Evolutionary conservation across 2,888 invertebrate genomes (phyloP).

Genomic region (Hedychridium roseum): DNA sequence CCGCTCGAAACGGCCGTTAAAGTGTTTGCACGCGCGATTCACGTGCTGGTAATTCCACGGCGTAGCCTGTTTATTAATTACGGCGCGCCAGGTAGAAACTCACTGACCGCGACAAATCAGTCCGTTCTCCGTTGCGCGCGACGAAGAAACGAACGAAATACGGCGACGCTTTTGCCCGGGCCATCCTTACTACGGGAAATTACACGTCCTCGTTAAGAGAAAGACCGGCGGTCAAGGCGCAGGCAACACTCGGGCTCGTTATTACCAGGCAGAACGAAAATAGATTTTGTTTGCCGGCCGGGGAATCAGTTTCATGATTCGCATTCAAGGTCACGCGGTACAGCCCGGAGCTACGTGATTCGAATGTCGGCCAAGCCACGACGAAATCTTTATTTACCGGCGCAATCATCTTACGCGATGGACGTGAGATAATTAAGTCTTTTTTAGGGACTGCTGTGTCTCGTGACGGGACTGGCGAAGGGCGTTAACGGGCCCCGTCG

Average conservation of each 20-base stretch:
- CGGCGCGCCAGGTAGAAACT: conserved; percentile 11
- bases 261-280: conserved; percentile 5
- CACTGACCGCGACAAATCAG: too few relatives aligned
- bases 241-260: too few relatives aligned
- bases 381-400: conserved; percentile 38
- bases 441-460: conserved; percentile 34
- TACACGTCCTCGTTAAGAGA: too few relatives aligned
- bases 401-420: conserved; percentile 42
- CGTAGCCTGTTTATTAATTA: conserved; percentile 41
- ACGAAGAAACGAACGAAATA: too few relatives aligned
- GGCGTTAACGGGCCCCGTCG: neutral
- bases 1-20: conserved; percentile 32
- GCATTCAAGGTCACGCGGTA: conserved; percentile 35
- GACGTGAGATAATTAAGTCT: conserved; percentile 46
- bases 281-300: conserved; percentile 12
- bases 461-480: conserved; percentile 31
- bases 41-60: conserved; percentile 50
- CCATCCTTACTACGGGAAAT: too few relatives aligned
- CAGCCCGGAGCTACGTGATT: conserved; percentile 32
- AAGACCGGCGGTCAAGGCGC: too few relatives aligned
- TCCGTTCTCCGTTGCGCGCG: too few relatives aligned
- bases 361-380: conserved; percentile 25
- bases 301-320: conserved; percentile 35
- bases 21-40: conserved; percentile 53
- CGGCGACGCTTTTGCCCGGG: too few relatives aligned